Percentiles rank a stretch among this genome's conserved stretches.
Conservation (phyloP, 2,113 vertebrate genomes). For the Felis catus region DNA sequence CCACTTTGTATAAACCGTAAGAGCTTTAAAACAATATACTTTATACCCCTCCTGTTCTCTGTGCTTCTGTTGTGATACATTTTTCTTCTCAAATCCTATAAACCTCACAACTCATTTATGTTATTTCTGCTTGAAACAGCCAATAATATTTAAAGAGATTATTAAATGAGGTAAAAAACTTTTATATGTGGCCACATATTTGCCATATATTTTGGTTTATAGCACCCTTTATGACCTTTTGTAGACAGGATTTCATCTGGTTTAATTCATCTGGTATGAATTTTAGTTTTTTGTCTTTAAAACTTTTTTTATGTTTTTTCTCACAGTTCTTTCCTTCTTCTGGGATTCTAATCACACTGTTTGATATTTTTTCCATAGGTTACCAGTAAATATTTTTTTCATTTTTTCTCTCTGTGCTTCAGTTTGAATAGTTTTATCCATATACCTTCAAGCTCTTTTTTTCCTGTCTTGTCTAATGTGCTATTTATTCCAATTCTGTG, state of each 20-base stretch:
- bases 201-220: background rate
- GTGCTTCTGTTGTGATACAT: background rate
- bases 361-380: background rate
- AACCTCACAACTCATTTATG: background rate
- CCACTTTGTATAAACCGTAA: background rate
- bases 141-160: background rate
- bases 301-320: background rate
- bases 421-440: background rate
- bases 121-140: background rate
- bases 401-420: background rate
- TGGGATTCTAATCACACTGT: background rate
- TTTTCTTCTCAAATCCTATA: background rate
- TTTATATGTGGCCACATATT: background rate
- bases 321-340: background rate
- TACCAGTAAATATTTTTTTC: background rate
- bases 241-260: background rate
- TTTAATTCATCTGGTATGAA: background rate
- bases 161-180: background rate
- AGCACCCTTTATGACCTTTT: background rate
- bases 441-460: background rate
- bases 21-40: background rate
- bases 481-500: background rate
- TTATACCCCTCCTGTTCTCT: background rate
- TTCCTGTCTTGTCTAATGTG: background rate
- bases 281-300: background rate